Evolutionary conservation across 2,113 vertebrate genomes (phyloP), one percentile per base, ranked within the genome.

Genomic region (Steatornis caripensis): DNA sequence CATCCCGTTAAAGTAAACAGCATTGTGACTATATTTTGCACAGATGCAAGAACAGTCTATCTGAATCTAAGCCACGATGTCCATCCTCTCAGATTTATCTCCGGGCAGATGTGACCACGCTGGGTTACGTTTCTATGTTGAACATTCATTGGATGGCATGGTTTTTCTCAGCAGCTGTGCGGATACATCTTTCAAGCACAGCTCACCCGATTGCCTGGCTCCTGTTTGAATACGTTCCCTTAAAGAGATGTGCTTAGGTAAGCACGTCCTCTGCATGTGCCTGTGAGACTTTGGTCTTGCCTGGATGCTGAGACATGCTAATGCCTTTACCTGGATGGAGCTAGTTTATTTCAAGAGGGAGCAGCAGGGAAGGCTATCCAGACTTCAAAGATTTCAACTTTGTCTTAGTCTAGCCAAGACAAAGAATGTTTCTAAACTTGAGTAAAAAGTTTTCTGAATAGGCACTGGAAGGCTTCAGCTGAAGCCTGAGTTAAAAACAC

Each of bases 241-340:
- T 53, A 45, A 61, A 45, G 41, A 71, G n/a, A 61, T 1, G 4
- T 66, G 20, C 39, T 60, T 46, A 32, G 16, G 32, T 37, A 60
- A 12, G 30, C 6, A 13, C 3, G 32, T 49, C 10, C 21, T 61
- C 58, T 45, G n/a, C 39, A 12, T 0, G 1, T 29, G 10, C 23
- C 27, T 45, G 8, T 49, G 57, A 53, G 53, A 26, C 39, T 12
- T 32, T 49, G 30, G n/a, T 45, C 39, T 76, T 45, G 17, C 41
- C 39, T 65, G 45, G 2, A 12, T 70, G 24, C 12, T 61, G 49
- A 70, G 23, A 21, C 39, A 65, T 0, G 0, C n/a, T 43, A 29
- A 43, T 49, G 36, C 7, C 24, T 81, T 66, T 45, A n/a, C 27
- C 45, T 16, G 13, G 21, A 23, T 64, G 27, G 30, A 70, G 16